Evolutionary conservation across 2,797 vertebrate genomes (phyloP).

Genomic region (Manis crassicaudata): DNA sequence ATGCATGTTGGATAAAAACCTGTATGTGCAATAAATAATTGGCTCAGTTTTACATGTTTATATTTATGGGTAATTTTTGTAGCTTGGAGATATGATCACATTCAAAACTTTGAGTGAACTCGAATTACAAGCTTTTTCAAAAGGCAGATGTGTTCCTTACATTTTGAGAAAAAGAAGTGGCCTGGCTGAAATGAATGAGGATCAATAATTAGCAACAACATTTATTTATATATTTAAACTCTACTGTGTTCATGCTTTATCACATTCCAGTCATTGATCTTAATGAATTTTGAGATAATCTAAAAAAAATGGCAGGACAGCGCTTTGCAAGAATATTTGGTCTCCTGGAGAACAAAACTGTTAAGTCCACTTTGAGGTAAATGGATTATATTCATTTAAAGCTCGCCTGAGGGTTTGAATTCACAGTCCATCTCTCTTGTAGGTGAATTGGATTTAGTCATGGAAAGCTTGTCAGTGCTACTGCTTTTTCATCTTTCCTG

Average conservation of each 20-base stretch:
- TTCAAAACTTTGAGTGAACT: not conserved
- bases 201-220: not conserved
- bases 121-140: not conserved
- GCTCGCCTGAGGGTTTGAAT: constrained; percentile 59
- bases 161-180: not conserved
- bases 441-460: constrained; percentile 58
- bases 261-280: constrained; percentile 59
- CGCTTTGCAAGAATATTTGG: constrained; percentile 37
- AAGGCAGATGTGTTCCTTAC: not conserved
- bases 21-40: not conserved
- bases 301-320: constrained; percentile 31
- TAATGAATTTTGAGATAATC: constrained; percentile 53
- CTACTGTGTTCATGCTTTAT: constrained; percentile 22
- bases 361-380: constrained; percentile 56
- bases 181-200: not conserved
- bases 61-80: not conserved
- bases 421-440: constrained; percentile 57
- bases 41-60: not conserved
- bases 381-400: constrained; percentile 57
- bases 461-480: not conserved
- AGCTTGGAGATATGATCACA: not conserved
- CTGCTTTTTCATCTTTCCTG: not conserved
- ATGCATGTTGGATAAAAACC: not conserved
- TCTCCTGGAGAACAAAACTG: constrained; percentile 28
- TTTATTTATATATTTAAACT: constrained; percentile 33